Evolutionary conservation across 2,113 vertebrate species (phyloP), one percentile per base, ranked within the genome.

Genomic region (Gavia stellata): DNA sequence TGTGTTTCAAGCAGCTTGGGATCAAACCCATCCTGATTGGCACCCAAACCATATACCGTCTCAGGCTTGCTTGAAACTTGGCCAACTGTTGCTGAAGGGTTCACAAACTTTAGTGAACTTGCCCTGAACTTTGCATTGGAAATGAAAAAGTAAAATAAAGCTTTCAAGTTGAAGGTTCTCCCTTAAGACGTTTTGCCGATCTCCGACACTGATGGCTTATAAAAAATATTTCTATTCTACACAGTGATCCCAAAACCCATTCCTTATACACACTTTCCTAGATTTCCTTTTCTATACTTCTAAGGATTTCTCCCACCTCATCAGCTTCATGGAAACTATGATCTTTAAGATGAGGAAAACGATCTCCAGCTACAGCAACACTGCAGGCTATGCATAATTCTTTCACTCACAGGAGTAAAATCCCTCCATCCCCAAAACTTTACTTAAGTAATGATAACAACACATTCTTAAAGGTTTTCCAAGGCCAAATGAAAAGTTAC

Each of bases 121-220:
- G 63, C 19, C 59, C 59, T 88, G 82, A 96, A 96, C 90, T 95
- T 96, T 94, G 67, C 13, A 40, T 59, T 94, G 85, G 92, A 93
- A 88, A 81, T 81, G 14, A 70, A 84, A 81, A 92, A n/a, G 29
- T 82, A 86, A 96, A 95, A 87, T 66, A 94, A 89, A 94, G 80
- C 45, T 45, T 84, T 12, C 17, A 91, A 55, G 28, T 4, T 65
- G 28, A 72, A 86, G 10, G 25, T 38, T 93, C 44, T 93, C 38
- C 50, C 50, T 80, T 49, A 47, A 40, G 50, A 49, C 1, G 33
- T 88, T 88, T 80, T 93, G 49, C 33, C 82, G 25, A 58, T 61
- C 62, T 88, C 45, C 1, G 2, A 23, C 26, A 70, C 3, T 25
- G n/a, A 66, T 45, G 23, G 6, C 59, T 83, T 83, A 53, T 10